A percentile compares a stretch with the other conserved stretches of the same genome.
Conservation (phyloP, 2,113 vertebrate genomes). For the Columbina picui region DNA sequence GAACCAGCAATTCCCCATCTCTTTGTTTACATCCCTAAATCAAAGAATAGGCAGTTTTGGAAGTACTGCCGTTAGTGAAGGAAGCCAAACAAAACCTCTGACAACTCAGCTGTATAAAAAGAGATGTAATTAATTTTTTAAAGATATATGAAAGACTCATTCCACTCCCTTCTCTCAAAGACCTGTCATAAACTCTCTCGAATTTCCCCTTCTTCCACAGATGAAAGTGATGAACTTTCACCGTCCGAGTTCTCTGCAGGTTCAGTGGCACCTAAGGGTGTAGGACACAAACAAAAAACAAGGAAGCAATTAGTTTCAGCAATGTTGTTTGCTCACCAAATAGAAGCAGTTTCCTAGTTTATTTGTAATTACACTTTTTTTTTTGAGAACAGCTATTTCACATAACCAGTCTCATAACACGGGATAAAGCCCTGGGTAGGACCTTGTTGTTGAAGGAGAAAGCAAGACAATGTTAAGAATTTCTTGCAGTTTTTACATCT, state of each 20-base stretch:
- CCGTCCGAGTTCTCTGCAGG: constrained; percentile 41
- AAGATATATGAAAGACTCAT: neutral
- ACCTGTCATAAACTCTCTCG: constrained; percentile 47
- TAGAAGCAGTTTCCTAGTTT: neutral
- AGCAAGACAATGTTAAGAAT: neutral
- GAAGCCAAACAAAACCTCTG: neutral
- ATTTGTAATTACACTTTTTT: neutral
- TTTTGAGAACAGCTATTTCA: neutral
- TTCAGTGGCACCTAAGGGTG: constrained; percentile 68
- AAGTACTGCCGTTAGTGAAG: neutral
- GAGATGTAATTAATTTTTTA: neutral
- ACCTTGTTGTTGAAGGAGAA: neutral
- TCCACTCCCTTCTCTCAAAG: neutral
- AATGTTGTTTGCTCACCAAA: neutral
- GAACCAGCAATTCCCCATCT: neutral
- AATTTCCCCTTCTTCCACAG: constrained; percentile 71
- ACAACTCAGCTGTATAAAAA: neutral
- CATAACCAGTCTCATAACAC: neutral
- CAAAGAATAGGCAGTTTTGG: neutral
- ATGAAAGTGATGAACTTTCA: constrained; percentile 63
- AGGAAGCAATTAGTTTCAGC: constrained; percentile 53
- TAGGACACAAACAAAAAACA: constrained; percentile 22
- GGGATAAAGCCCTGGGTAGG: neutral
- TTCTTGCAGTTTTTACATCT: neutral
- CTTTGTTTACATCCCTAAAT: constrained; percentile 8